Evolutionary conservation across 2,113 vertebrate species (phyloP).

Genomic region (Mixornis gularis): DNA sequence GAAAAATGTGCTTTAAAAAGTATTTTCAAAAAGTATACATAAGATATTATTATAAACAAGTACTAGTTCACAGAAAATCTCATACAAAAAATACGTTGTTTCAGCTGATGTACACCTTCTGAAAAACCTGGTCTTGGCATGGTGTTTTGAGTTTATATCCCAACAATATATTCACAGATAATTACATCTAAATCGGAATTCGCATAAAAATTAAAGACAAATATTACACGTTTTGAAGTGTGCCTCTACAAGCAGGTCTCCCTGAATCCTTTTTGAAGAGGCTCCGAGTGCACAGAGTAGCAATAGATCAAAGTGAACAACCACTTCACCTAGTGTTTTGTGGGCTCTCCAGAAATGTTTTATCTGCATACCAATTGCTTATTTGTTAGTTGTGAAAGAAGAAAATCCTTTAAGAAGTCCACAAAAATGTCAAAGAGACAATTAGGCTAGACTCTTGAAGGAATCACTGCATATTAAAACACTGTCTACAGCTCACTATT

Average conservation of each 20-base stretch:
- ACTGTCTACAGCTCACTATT: not conserved
- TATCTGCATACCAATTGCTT: not conserved
- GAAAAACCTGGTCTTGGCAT: not conserved
- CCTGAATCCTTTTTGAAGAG: not conserved
- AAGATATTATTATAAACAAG: not conserved
- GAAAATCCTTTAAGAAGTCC: not conserved
- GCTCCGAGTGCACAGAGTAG: not conserved
- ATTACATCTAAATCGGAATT: not conserved
- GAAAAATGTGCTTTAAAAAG: not conserved
- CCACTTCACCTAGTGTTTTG: not conserved
- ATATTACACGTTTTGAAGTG: not conserved
- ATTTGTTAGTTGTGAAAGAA: not conserved
- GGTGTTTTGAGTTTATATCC: not conserved
- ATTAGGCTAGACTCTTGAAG: not conserved
- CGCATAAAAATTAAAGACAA: not conserved
- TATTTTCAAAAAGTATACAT: not conserved
- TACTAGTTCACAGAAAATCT: not conserved
- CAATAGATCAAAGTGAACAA: not conserved
- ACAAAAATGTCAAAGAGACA: not conserved
- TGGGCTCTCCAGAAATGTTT: not conserved
- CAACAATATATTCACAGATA: not conserved
- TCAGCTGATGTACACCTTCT: not conserved
- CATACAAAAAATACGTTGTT: not conserved
- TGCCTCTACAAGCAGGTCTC: not conserved
- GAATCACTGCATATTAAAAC: not conserved